phyloP scores from a whole-genome alignment of 2,113 vertebrate genomes.

The Argyrosomus japonicus region DNA sequence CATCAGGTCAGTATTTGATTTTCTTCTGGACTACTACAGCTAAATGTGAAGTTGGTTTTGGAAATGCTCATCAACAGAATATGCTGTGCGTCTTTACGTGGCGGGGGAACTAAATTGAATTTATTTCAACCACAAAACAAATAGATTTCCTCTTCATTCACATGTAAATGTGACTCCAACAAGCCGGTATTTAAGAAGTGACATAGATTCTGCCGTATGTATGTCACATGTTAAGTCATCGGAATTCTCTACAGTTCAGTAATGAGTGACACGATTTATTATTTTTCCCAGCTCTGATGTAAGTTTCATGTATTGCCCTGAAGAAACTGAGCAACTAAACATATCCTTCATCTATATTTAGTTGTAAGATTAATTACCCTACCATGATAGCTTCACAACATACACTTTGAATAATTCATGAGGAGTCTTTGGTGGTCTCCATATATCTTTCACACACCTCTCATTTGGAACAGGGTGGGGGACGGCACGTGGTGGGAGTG shows the following conservation, averaged over 20 bases:
- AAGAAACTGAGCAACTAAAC: conserved; percentile 48
- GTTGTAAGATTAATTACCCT: conserved; percentile 70
- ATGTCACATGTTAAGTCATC: not conserved
- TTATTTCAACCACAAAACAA: not conserved
- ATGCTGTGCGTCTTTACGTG: no score
- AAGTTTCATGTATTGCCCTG: conserved; percentile 33
- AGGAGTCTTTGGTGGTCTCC: conserved; percentile 38
- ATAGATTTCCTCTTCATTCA: not conserved
- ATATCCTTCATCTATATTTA: conserved; percentile 67
- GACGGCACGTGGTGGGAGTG: conserved; percentile 27
- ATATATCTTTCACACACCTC: conserved; percentile 38
- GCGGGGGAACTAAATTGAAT: no score
- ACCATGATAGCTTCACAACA: conserved; percentile 41
- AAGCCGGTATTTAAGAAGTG: not conserved
- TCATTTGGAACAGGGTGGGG: conserved; percentile 34
- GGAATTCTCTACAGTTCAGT: not conserved
- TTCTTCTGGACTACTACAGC: not conserved
- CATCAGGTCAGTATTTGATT: not conserved
- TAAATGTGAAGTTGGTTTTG: not conserved
- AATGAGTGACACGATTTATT: conserved; percentile 16
- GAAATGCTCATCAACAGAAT: not conserved
- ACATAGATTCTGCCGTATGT: not conserved
- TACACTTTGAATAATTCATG: conserved; percentile 67
- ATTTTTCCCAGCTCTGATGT: conserved; percentile 2
- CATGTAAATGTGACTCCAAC: not conserved